phyloP scores from a whole-genome alignment of 2,113 vertebrate species.

The Macquaria australasica region DNA sequence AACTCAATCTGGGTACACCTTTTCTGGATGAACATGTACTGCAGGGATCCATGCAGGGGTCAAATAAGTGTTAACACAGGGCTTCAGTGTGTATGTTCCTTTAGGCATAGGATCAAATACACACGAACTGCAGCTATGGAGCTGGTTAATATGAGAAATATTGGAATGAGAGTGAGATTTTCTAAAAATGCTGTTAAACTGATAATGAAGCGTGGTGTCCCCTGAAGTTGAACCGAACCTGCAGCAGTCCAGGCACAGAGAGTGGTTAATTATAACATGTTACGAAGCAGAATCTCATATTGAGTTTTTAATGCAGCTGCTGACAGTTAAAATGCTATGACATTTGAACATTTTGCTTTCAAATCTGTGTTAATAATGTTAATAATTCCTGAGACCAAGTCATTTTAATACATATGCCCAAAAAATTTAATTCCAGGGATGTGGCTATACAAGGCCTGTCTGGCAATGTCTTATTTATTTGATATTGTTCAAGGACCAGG shows the following conservation, averaged over 20 bases:
- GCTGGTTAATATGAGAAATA: constrained; percentile 8
- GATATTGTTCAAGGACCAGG: not conserved
- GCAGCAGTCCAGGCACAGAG: not conserved
- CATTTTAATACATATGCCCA: not conserved
- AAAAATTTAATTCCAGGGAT: too few species aligned
- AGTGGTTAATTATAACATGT: not conserved
- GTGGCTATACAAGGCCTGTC: not conserved
- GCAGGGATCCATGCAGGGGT: constrained; percentile 28
- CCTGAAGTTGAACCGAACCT: not conserved
- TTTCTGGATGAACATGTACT: constrained; percentile 32
- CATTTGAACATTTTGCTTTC: not conserved
- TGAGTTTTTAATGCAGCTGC: too few species aligned
- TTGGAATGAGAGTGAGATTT: not conserved
- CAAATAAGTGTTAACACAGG: constrained; percentile 27
- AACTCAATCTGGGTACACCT: constrained; percentile 48
- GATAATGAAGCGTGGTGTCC: not conserved
- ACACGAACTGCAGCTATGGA: not conserved
- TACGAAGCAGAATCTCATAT: not conserved
- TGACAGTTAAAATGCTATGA: not conserved
- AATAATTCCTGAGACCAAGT: not conserved
- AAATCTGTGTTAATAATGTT: not conserved
- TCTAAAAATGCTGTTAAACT: not conserved
- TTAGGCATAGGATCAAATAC: constrained; percentile 11
- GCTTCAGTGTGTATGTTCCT: constrained; percentile 1
- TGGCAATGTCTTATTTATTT: not conserved